These are phyloP conservation scores for Celastrina argiolus DNA, from an alignment of 2,888 invertebrate species.

Conservation along the genomic window DNA sequence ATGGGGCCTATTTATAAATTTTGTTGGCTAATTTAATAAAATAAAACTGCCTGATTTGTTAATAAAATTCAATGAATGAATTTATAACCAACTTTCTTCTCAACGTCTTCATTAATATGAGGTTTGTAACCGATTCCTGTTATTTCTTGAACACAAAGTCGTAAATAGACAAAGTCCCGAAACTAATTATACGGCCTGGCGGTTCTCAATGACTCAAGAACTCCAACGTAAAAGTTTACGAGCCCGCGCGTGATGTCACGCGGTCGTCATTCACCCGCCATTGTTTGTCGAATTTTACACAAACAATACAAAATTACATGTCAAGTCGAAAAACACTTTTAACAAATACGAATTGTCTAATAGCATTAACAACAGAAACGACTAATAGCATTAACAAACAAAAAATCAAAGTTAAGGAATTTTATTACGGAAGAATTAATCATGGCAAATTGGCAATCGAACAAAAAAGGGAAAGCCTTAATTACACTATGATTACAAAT, in stretches of 20 bases:
- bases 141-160: neutral
- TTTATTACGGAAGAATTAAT: too few relatives aligned
- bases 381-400: neutral
- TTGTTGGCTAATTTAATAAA: too few relatives aligned
- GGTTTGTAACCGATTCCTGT: too few relatives aligned
- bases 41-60: neutral
- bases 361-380: neutral
- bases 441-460: too few relatives aligned
- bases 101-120: too few relatives aligned
- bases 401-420: too few relatives aligned
- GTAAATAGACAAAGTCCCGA: slow-evolving; percentile 4
- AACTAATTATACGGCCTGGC: slow-evolving; percentile 6
- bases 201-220: neutral
- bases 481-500: too few relatives aligned
- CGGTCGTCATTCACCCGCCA: neutral
- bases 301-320: neutral
- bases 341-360: neutral
- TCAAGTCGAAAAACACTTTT: neutral
- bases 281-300: neutral
- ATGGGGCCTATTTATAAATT: too few relatives aligned
- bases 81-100: too few relatives aligned
- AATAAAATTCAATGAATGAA: too few relatives aligned
- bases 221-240: slow-evolving; percentile 8
- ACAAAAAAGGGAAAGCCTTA: too few relatives aligned
- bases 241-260: slow-evolving; percentile 1